phyloP scores from a whole-genome alignment of 2,113 vertebrate species.

The Anas platyrhynchos region DNA sequence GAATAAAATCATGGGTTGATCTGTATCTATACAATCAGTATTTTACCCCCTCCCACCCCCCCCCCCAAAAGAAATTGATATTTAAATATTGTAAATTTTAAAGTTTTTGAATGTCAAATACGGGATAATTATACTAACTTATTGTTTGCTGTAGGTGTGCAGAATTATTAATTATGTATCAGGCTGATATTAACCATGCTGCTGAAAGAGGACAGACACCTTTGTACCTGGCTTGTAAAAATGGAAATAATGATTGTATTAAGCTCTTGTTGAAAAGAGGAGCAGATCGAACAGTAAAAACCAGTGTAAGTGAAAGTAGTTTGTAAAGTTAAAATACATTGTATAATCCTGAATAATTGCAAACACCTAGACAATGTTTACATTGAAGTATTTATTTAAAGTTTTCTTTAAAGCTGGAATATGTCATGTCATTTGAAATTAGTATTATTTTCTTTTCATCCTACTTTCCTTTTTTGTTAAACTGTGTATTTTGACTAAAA shows the following conservation, averaged over 20 bases:
- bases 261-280: conserved; percentile 84
- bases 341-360: neutral
- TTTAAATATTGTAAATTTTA: neutral
- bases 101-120: neutral
- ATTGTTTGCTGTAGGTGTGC: conserved; percentile 82
- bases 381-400: neutral
- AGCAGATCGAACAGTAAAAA: conserved; percentile 81
- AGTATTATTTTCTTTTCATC: neutral
- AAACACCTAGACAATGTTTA: neutral
- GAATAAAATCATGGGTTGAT: neutral
- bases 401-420: neutral
- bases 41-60: neutral
- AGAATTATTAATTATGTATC: conserved; percentile 85
- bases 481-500: neutral
- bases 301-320: conserved; percentile 78
- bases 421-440: neutral
- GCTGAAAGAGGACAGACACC: conserved; percentile 85
- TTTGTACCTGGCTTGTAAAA: conserved; percentile 89
- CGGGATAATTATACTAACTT: neutral
- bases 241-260: conserved; percentile 84
- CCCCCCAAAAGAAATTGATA: neutral
- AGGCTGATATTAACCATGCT: conserved; percentile 84
- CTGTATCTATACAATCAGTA: neutral
- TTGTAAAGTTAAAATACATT: neutral
- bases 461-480: neutral